These are phyloP conservation scores for Mirza zaza DNA, from an alignment of 2,113 vertebrate species.

Conservation along the genomic window DNA sequence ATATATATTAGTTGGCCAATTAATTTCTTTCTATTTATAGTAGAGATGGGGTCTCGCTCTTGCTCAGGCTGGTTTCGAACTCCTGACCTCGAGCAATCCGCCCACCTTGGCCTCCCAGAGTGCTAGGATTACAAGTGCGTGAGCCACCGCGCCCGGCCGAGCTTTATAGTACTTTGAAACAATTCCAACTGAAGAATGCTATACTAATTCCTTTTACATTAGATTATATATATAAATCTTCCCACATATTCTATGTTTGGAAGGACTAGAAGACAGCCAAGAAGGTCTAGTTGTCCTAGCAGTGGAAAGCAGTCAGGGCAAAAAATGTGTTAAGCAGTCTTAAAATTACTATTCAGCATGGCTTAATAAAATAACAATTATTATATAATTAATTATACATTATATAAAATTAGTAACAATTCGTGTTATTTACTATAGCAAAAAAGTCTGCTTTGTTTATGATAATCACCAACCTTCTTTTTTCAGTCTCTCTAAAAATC, in stretches of 20 bases:
- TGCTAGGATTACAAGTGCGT: too few species aligned
- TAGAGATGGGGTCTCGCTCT: too few species aligned
- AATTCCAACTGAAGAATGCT: background rate
- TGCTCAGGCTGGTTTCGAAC: too few species aligned
- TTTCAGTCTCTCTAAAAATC: background rate
- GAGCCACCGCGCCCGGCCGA: too few species aligned
- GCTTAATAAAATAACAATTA: background rate
- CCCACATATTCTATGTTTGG: background rate
- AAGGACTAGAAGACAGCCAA: background rate
- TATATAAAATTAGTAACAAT: background rate
- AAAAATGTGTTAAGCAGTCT: background rate
- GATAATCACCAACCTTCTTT: background rate
- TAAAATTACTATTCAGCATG: background rate
- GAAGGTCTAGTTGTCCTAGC: background rate
- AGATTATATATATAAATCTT: background rate
- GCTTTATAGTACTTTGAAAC: slow-evolving; percentile 28
- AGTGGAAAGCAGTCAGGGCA: background rate
- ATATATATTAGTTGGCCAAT: too few species aligned
- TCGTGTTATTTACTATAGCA: background rate
- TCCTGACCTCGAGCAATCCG: too few species aligned
- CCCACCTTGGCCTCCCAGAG: too few species aligned
- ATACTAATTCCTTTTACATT: background rate
- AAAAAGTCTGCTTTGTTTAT: background rate
- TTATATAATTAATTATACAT: too few species aligned
- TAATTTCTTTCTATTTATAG: too few species aligned